A percentile compares a stretch with the other conserved stretches of the same genome.
These are phyloP conservation scores for Corythornis madagascariensis DNA, from an alignment of 2,113 vertebrate genomes.

Conservation along the genomic window DNA sequence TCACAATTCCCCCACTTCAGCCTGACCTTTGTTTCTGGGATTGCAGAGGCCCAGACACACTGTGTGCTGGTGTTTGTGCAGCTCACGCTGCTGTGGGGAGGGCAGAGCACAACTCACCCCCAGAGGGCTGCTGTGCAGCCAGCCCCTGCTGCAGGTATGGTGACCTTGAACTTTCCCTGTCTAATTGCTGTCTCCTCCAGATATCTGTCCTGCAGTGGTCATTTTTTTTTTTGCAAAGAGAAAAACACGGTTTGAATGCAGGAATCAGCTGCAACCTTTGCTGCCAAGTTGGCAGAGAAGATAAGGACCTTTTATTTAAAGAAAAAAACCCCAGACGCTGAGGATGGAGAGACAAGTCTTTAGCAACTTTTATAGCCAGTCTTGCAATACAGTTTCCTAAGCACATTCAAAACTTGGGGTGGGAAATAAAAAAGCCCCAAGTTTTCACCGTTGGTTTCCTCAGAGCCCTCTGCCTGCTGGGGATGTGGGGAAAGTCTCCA, in stretches of 20 bases:
- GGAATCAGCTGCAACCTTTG: background rate
- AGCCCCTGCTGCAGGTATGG: fast-evolving
- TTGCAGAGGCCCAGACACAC: background rate
- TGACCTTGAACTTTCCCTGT: background rate
- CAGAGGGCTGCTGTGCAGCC: fast-evolving
- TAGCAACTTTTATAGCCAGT: constrained; percentile 57
- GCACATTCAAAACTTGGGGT: background rate
- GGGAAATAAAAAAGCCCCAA: background rate
- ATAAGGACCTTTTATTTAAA: constrained; percentile 57
- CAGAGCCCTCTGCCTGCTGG: background rate
- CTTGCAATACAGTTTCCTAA: constrained; percentile 47
- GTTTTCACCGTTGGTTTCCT: background rate
- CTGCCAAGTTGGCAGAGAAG: constrained; percentile 58
- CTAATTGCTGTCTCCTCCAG: background rate
- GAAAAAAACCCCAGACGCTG: background rate
- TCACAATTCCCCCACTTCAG: background rate
- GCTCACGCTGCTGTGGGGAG: fast-evolving
- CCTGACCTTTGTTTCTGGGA: background rate
- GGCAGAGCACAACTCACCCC: fast-evolving
- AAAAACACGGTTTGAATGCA: background rate
- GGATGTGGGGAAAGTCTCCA: background rate
- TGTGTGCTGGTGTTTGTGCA: background rate
- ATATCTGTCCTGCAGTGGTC: background rate
- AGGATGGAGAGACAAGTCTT: constrained; percentile 7
- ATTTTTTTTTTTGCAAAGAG: background rate